phyloP scores from a whole-genome alignment of 2,888 invertebrate species.

The Cephus sareptanus region DNA sequence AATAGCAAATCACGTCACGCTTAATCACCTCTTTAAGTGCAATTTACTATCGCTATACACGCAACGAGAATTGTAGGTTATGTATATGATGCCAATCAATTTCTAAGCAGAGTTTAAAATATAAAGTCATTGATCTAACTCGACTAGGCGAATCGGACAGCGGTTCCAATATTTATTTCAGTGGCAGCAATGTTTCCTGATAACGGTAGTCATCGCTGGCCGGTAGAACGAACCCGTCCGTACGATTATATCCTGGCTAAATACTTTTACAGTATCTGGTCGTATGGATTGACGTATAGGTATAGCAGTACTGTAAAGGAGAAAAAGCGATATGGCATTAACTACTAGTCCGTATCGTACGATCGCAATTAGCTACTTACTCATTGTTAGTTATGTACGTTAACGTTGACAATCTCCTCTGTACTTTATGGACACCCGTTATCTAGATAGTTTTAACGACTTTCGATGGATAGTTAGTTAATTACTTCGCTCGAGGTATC shows the following conservation, averaged over 20 bases:
- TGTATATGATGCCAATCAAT: background rate
- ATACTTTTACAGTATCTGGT: background rate
- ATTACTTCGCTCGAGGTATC: background rate
- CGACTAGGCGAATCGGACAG: background rate
- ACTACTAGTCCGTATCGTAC: background rate
- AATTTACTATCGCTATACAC: background rate
- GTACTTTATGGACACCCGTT: background rate
- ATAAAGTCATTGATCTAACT: background rate
- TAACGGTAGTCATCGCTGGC: background rate
- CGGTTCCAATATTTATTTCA: constrained; percentile 1
- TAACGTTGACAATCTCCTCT: background rate
- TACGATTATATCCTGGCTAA: background rate
- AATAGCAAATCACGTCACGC: background rate
- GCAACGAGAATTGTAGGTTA: background rate
- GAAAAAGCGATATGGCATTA: background rate
- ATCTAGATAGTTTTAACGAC: background rate
- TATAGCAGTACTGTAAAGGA: background rate
- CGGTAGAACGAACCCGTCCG: background rate
- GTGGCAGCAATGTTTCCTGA: background rate
- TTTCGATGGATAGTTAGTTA: background rate
- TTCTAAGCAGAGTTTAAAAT: background rate
- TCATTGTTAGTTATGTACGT: background rate
- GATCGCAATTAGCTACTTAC: background rate
- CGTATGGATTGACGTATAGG: background rate
- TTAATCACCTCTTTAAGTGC: background rate